These are phyloP conservation scores for Elegia similella DNA, from an alignment of 2,888 invertebrate genomes.

Conservation along the genomic window DNA sequence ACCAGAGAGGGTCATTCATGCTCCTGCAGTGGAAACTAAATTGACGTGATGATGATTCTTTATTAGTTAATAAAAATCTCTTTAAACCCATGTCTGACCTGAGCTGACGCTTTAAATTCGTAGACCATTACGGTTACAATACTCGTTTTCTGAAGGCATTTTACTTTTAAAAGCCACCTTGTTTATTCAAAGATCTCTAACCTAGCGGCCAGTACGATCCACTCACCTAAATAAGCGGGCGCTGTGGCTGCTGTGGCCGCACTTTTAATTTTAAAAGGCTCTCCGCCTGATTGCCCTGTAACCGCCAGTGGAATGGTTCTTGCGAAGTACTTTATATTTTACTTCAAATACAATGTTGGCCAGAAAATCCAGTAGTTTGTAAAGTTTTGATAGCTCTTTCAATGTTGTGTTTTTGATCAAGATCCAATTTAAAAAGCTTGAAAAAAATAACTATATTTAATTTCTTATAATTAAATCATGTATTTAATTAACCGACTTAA, in stretches of 20 bases:
- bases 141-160: neutral
- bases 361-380: neutral
- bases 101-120: no score
- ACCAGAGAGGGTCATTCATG: no score
- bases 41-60: no score
- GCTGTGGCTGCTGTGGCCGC: constrained; percentile 20
- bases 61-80: no score
- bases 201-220: neutral
- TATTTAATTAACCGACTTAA: no score
- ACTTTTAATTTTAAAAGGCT: constrained; percentile 25
- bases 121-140: no score
- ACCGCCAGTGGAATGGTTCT: neutral
- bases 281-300: constrained; percentile 21
- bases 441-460: no score
- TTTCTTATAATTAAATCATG: no score
- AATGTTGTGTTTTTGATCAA: neutral
- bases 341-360: constrained; percentile 8
- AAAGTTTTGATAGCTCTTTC: neutral
- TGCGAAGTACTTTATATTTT: constrained; percentile 2
- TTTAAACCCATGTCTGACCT: no score
- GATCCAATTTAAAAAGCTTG: no score
- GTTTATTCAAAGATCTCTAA: constrained; percentile 11
- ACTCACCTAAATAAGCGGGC: constrained; percentile 4
- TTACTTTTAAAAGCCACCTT: constrained; percentile 4
- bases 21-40: no score